A percentile compares a stretch with the other conserved stretches of the same genome.
Conservation (phyloP, 2,888 invertebrate genomes). For the Atrina japonica region DNA sequence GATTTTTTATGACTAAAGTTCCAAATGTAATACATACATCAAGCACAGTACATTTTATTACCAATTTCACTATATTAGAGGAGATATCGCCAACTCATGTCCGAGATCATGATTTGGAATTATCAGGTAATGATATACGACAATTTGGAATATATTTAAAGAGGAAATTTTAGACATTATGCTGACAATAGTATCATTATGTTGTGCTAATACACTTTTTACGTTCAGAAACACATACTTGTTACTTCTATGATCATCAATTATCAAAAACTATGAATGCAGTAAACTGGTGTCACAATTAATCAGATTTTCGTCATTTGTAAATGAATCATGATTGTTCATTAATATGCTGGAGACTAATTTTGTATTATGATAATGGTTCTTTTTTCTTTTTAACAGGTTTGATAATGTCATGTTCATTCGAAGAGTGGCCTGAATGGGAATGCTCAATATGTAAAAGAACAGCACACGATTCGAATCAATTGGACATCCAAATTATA, state of each 20-base stretch:
- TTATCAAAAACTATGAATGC: no score
- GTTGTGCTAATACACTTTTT: background rate
- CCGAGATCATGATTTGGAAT: background rate
- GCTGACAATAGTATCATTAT: background rate
- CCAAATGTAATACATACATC: no score
- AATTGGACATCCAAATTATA: background rate
- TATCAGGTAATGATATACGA: constrained; percentile 1
- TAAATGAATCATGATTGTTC: no score
- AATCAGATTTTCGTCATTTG: no score
- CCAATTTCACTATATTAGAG: no score
- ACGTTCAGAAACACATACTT: background rate
- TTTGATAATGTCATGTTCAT: background rate
- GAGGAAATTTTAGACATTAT: background rate
- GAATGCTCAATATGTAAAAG: background rate
- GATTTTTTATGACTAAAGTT: no score
- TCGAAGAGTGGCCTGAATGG: constrained; percentile 2
- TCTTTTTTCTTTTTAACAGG: background rate
- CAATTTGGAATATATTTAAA: constrained; percentile 4
- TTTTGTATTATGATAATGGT: background rate
- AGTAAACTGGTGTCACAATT: no score
- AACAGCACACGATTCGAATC: background rate
- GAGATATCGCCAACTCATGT: no score
- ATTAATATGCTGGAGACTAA: no score
- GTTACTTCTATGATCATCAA: no score
- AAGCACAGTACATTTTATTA: no score